Base-by-base conservation (phyloP, 2,113 vertebrate species). In the Rhinolophus sinicus region DNA sequence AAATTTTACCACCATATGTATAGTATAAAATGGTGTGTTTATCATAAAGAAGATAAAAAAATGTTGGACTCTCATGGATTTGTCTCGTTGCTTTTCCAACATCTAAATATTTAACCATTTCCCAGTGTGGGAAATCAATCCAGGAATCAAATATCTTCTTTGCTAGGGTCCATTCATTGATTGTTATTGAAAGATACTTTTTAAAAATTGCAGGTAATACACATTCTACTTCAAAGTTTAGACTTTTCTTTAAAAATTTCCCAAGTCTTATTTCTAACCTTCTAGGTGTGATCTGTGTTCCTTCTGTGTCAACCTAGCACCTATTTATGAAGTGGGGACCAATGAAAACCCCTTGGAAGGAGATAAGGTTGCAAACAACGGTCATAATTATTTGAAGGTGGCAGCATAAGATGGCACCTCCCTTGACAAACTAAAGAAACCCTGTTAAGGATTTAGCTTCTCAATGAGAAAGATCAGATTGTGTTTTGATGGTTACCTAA, bases 81-180 rank as follows among this genome's bases (percentile, higher is more conserved):
- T 82, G 54, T 60, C 54, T 77, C 84, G 19, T 52, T 95, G 82
- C 18, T 70, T 89, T 95, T 47, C 58, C 44, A 94, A 60, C n/a
- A 84, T 75, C 33, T 78, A 70, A 96, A 80, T 8, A 84, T 73
- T 60, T 83, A 80, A 73, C 28, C 47, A 44, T 24, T 93, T 88
- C 50, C 76, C 14, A 21, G 40, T 26, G 30, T 35, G 40, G 35
- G 62, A 84, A 76, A 67, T 88, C 38, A 94, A 88, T 47, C 35
- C 22, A 85, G 60, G 10, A 65, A 94, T 28, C 12, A 86, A 72
- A 35, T 72, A 94, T 26, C 52, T 92, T 80, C 9, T 60, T 93
- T 94, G 47, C 44, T 35, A 73, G 6, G 30, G 56, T 85, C 33
- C 10, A 95, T 18, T 81, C 30, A 88, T n/a, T 70, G 52, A 91